Evolutionary conservation across 2,888 invertebrate genomes (phyloP), one percentile per base, ranked within the genome.

Genomic region (Pheosia gnoma): DNA sequence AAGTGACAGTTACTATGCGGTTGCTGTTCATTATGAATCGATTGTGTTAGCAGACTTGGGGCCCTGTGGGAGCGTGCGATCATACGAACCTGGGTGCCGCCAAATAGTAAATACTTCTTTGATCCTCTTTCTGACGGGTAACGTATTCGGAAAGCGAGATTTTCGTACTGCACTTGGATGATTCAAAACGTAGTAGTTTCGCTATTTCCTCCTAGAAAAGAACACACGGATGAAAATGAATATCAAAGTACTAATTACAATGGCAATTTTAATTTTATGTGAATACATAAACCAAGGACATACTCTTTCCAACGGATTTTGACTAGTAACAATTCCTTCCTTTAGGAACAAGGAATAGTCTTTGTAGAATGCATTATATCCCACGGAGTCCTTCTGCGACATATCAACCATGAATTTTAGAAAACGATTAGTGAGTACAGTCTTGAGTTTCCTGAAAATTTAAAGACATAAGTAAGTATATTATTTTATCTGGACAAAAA

Each of bases 311-410:
- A 94, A 84, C 71, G 97, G 96, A 83, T 96, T 97, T 57, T 95
- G 94, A 70, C 96, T 96, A 3, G 97, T 97, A 47, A 99, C 96
- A 80, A 99, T 98, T 49, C 99, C 99, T 90, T 99, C 99, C 83
- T 99, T 98, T 59, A 99, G 94, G 85, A 98, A 99, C 60, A 99
- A 88, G 0, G 97, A 97, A 84, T 99, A 99, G 79, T 99, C 98
- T 65, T 95, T 95, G 86, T 98, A 99, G 89, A 99, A 99, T 56
- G 96, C 94, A 60, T 96, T 95, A 86, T 96, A 99, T 57, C 96
- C 96, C 6, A 95, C 95, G 0, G 96, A 94, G 77, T 98, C 96
- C 83, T 99, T 99, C 66, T 95, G 96, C 36, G 98, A 94, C 85
- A 96, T 96, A 4, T 99, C 98, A 71, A 96, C 94, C 72, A 99